phyloP scores from a whole-genome alignment of 2,888 invertebrate species.

The Anoplius nigerrimus region DNA sequence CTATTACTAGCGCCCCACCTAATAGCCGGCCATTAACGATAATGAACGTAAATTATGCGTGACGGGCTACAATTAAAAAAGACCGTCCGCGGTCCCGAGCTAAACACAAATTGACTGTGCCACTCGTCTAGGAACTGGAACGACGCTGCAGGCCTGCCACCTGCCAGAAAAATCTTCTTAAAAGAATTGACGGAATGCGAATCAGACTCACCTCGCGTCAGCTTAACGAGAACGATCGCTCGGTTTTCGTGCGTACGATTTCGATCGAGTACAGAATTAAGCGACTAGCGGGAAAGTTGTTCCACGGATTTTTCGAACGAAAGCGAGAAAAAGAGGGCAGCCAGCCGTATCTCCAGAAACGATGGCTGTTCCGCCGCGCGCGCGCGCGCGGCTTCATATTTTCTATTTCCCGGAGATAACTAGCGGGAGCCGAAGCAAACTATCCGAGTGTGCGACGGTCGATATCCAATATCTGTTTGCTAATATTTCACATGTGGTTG shows the following conservation, averaged over 20 bases:
- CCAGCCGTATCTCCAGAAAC: not conserved
- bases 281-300: not conserved
- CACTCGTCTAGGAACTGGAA: slow-evolving; percentile 2
- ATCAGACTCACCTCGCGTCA: no score
- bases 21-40: slow-evolving; percentile 63
- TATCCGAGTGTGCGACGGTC: slow-evolving; percentile 35
- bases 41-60: slow-evolving; percentile 65
- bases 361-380: slow-evolving; percentile 39
- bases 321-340: not conserved
- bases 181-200: no score
- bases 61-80: slow-evolving; percentile 61
- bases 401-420: slow-evolving; percentile 51
- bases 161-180: no score
- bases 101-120: slow-evolving; percentile 47
- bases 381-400: slow-evolving; percentile 39
- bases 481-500: slow-evolving; percentile 56
- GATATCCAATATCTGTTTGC: slow-evolving; percentile 60
- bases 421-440: slow-evolving; percentile 8
- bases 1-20: slow-evolving; percentile 58
- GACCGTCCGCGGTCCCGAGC: slow-evolving; percentile 47
- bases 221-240: not conserved
- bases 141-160: not conserved
- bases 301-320: not conserved
- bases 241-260: not conserved
- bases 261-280: not conserved